phyloP scores from a whole-genome alignment of 2,797 vertebrate species.

The Alosa sapidissima region DNA sequence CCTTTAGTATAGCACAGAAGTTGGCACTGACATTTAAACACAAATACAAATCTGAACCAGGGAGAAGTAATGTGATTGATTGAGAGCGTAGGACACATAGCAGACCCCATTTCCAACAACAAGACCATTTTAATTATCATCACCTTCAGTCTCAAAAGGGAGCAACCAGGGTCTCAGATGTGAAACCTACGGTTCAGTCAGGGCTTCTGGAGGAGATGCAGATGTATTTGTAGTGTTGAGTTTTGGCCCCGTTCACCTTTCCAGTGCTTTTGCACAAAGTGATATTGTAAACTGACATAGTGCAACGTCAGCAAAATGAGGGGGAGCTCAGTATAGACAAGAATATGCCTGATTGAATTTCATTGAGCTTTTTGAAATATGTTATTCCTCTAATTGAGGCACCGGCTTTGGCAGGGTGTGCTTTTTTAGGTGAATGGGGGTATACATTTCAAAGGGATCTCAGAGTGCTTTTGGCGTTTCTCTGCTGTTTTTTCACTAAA shows the following conservation, averaged over 20 bases:
- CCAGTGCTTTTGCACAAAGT: background rate
- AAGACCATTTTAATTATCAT: background rate
- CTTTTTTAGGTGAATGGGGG: slow-evolving; percentile 24
- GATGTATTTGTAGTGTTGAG: background rate
- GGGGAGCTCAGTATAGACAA: slow-evolving; percentile 1
- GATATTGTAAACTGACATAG: slow-evolving; percentile 7
- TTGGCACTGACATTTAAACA: background rate
- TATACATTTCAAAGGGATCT: slow-evolving; percentile 39
- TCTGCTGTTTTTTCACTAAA: background rate
- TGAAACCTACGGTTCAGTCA: background rate
- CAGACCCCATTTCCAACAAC: background rate
- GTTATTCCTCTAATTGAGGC: slow-evolving; percentile 37
- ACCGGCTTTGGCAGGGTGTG: background rate
- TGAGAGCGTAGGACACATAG: background rate
- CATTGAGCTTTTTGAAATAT: slow-evolving; percentile 34
- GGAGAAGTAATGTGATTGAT: background rate
- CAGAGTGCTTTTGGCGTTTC: slow-evolving; percentile 9
- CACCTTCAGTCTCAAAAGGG: background rate
- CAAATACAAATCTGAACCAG: background rate
- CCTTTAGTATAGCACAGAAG: background rate
- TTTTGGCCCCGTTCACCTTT: background rate
- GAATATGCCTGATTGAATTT: slow-evolving; percentile 2
- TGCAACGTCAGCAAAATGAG: background rate
- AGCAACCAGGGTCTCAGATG: background rate
- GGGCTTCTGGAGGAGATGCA: background rate